Evolutionary conservation across 2,797 vertebrate species (phyloP).

Genomic region (Oreochromis mossambicus): DNA sequence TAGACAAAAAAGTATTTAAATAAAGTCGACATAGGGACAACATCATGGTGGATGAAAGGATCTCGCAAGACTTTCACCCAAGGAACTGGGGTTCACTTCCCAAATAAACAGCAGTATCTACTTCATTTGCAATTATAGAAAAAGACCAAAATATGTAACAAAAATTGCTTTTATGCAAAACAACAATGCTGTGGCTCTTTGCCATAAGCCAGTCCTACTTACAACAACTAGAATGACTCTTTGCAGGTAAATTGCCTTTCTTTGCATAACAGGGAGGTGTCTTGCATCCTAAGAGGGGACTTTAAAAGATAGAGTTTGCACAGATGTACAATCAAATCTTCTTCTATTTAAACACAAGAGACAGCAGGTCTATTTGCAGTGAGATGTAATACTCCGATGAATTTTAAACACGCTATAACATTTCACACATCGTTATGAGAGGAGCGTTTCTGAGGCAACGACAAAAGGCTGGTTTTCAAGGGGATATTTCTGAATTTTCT

Average conservation of each 20-base stretch:
- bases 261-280: slow-evolving; percentile 18
- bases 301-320: slow-evolving; percentile 25
- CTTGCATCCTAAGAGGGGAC: slow-evolving; percentile 43
- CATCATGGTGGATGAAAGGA: neutral
- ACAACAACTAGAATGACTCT: neutral
- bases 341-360: slow-evolving; percentile 47
- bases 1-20: neutral
- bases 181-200: neutral
- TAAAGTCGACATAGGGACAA: neutral
- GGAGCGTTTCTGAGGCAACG: slow-evolving; percentile 2
- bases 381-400: slow-evolving; percentile 31
- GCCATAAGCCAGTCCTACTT: neutral
- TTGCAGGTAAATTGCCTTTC: slow-evolving; percentile 18
- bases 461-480: slow-evolving; percentile 1
- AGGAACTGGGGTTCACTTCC: neutral
- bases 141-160: neutral
- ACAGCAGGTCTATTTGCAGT: slow-evolving; percentile 45
- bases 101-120: neutral
- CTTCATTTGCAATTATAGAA: neutral
- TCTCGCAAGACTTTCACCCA: neutral
- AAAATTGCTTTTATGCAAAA: neutral
- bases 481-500: neutral
- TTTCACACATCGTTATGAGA: slow-evolving; percentile 27
- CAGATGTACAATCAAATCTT: slow-evolving; percentile 54
- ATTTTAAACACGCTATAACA: slow-evolving; percentile 39